Conservation (phyloP, 2,113 vertebrate species). For the Lampris megalopsis region DNA sequence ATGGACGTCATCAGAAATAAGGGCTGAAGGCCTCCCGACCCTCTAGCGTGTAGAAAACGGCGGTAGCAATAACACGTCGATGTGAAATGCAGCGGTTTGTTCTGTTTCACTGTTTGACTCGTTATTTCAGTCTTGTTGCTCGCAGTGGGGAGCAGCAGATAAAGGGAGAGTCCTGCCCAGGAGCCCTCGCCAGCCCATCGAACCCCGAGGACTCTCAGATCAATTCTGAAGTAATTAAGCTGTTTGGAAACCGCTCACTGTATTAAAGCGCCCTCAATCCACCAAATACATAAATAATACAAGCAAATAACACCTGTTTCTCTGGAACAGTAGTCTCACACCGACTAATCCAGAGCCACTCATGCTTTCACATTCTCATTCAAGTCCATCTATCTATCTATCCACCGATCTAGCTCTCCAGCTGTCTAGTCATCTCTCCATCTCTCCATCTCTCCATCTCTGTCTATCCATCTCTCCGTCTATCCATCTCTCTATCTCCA, state of each 20-base stretch:
- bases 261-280: constrained; percentile 57
- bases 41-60: no score
- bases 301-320: constrained; percentile 58
- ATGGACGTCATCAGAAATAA: no score
- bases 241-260: constrained; percentile 68
- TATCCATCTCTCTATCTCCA: no score
- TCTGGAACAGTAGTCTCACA: constrained; percentile 35
- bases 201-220: constrained; percentile 35
- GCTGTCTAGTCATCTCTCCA: not conserved
- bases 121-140: no score
- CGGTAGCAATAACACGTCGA: no score
- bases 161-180: no score
- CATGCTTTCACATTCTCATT: no score
- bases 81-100: no score
- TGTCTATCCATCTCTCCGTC: not conserved
- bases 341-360: not conserved
- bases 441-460: not conserved
- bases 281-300: constrained; percentile 37
- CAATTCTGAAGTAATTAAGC: constrained; percentile 74
- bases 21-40: no score
- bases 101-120: no score
- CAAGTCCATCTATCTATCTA: not conserved
- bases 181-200: no score
- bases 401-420: not conserved
- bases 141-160: no score